These are phyloP conservation scores for Poecilia picta DNA, from an alignment of 2,797 vertebrate species.

Conservation along the genomic window DNA sequence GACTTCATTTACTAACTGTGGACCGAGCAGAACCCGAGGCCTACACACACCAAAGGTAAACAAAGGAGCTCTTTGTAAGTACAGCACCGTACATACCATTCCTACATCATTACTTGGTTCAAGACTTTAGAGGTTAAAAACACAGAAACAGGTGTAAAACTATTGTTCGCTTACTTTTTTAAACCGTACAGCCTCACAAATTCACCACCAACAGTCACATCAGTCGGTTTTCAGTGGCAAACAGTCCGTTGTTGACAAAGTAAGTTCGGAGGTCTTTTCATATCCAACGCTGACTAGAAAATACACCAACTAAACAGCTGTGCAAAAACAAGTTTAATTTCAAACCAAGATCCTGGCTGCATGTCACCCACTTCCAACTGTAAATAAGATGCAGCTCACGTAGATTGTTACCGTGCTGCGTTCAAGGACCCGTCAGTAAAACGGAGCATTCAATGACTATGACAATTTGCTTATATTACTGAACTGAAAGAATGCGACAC, in stretches of 20 bases:
- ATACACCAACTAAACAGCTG: neutral
- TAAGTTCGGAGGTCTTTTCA: constrained; percentile 14
- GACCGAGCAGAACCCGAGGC: constrained; percentile 74
- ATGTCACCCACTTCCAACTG: neutral
- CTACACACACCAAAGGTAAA: constrained; percentile 34
- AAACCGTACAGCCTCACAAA: neutral
- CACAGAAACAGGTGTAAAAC: neutral
- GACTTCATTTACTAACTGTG: constrained; percentile 45
- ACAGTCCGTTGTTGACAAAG: neutral
- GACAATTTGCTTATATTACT: neutral
- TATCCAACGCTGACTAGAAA: neutral
- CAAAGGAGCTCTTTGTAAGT: neutral
- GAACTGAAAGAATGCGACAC: neutral
- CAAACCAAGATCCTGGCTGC: neutral
- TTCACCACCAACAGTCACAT: neutral
- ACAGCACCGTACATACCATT: neutral
- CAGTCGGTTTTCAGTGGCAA: neutral
- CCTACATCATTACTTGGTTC: neutral
- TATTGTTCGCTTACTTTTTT: constrained; percentile 38
- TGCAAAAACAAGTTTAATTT: neutral
- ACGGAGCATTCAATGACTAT: neutral
- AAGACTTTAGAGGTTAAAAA: accelerated
- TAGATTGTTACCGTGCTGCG: neutral
- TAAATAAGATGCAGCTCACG: neutral
- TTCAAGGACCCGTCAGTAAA: neutral